These are phyloP conservation scores for Bujurquina vittata DNA, from an alignment of 2,113 vertebrate species.

Conservation along the genomic window DNA sequence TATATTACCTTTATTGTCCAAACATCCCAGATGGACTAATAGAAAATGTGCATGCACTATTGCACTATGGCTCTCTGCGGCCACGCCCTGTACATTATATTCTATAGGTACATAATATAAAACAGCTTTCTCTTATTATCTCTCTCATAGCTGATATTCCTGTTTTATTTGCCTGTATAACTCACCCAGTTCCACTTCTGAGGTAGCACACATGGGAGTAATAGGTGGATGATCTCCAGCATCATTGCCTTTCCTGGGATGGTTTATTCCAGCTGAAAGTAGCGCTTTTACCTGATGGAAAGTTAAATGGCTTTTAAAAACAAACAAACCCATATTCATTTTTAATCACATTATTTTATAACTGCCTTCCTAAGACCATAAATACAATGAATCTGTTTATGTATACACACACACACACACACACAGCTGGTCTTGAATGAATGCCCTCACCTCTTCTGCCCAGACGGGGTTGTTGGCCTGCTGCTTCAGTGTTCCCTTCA, in stretches of 20 bases:
- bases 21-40: background rate
- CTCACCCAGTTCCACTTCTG: slow-evolving; percentile 92
- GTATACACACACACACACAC: background rate
- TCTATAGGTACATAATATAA: too few species aligned
- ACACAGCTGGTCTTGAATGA: background rate
- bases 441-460: slow-evolving; percentile 86
- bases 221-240: slow-evolving; percentile 98
- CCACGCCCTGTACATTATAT: background rate
- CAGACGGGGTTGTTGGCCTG: slow-evolving; percentile 90
- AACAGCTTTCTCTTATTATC: too few species aligned
- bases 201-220: slow-evolving; percentile 93
- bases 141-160: background rate
- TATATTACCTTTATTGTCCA: background rate
- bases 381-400: background rate
- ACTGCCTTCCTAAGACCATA: background rate
- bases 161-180: background rate
- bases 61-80: background rate
- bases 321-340: background rate
- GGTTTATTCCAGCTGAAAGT: slow-evolving; percentile 89
- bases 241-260: slow-evolving; percentile 91
- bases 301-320: background rate
- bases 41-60: background rate
- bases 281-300: slow-evolving; percentile 87
- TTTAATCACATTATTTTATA: background rate
- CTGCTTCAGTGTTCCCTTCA: slow-evolving; percentile 90